A percentile compares a stretch with the other conserved stretches of the same genome.
phyloP scores from a whole-genome alignment of 2,797 vertebrate species.

The Leptoclinus maculatus region DNA sequence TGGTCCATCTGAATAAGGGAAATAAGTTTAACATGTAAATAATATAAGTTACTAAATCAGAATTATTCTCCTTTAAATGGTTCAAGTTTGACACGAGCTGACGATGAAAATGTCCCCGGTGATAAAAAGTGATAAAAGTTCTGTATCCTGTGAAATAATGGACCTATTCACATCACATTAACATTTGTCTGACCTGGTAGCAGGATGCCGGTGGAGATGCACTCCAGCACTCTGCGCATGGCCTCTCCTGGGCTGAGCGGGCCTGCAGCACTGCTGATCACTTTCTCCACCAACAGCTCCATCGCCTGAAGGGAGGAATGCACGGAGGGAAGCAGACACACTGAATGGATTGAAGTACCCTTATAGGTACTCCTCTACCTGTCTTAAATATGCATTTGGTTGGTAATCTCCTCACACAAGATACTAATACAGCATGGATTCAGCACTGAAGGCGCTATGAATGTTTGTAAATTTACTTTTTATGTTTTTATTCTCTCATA shows the following conservation, averaged over 20 bases:
- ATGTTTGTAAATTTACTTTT: neutral
- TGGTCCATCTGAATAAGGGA: slow-evolving; percentile 82
- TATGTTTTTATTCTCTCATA: neutral
- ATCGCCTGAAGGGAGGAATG: slow-evolving; percentile 74
- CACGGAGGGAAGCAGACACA: neutral
- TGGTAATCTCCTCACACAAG: neutral
- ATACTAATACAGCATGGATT: neutral
- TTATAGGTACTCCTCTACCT: neutral
- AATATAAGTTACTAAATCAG: neutral
- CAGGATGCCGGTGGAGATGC: slow-evolving; percentile 82
- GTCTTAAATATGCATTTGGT: neutral
- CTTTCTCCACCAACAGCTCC: slow-evolving; percentile 87
- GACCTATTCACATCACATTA: neutral
- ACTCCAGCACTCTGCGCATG: slow-evolving; percentile 85
- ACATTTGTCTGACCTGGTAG: slow-evolving; percentile 76
- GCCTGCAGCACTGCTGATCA: slow-evolving; percentile 81
- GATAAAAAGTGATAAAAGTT: neutral
- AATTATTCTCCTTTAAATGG: neutral
- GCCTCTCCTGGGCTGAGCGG: slow-evolving; percentile 84
- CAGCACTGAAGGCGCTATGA: neutral
- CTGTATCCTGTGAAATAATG: neutral
- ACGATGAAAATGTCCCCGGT: neutral
- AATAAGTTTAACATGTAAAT: neutral
- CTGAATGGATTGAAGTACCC: neutral
- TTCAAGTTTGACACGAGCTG: neutral